phyloP scores from a whole-genome alignment of 2,888 invertebrate species.

The Hylaea fasciaria region DNA sequence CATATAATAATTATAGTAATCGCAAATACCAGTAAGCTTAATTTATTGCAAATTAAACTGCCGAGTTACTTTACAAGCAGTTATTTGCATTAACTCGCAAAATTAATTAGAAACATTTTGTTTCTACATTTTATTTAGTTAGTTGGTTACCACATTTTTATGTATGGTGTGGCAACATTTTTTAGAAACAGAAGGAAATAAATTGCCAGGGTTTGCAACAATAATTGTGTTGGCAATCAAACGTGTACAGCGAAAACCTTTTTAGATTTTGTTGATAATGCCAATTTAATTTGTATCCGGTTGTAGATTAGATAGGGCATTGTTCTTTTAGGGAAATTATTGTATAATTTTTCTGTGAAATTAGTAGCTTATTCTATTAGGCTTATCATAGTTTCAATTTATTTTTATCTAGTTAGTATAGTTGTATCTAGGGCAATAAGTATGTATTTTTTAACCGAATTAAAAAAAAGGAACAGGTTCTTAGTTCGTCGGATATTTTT shows the following conservation, averaged over 20 bases:
- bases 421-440: no score
- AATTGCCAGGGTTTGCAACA: not conserved
- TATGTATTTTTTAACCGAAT: no score
- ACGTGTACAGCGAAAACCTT: conserved; percentile 21
- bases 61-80: not conserved
- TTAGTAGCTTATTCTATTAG: no score
- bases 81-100: conserved; percentile 4
- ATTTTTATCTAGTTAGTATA: no score
- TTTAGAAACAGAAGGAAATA: not conserved
- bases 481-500: no score
- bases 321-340: not conserved
- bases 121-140: not conserved
- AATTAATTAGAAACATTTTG: conserved; percentile 14
- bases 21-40: conserved; percentile 1
- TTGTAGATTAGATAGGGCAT: not conserved
- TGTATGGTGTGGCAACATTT: not conserved
- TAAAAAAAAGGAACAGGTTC: no score
- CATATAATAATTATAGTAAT: not conserved
- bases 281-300: not conserved
- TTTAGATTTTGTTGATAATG: conserved; percentile 21
- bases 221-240: not conserved
- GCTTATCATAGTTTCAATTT: no score
- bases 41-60: conserved; percentile 24
- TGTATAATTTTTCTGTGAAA: not conserved
- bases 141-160: not conserved